A percentile compares a stretch with the other conserved stretches of the same genome.
These are phyloP conservation scores for Holocentrus rufus DNA, from an alignment of 2,797 vertebrate genomes.

Conservation along the genomic window DNA sequence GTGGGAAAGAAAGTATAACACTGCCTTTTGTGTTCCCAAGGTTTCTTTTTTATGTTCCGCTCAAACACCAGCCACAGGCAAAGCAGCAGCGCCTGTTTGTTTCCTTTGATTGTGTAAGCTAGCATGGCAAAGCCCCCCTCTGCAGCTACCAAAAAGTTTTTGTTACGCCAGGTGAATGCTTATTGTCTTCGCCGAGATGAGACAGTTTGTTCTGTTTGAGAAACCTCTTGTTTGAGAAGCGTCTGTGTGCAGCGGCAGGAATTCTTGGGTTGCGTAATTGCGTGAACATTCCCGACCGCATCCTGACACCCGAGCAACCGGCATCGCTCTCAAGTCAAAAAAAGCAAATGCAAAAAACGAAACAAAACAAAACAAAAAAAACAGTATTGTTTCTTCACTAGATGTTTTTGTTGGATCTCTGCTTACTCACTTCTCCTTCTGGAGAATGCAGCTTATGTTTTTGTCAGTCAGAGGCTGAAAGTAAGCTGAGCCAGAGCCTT, in stretches of 20 bases:
- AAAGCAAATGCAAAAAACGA: too few relatives aligned
- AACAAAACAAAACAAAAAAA: too few relatives aligned
- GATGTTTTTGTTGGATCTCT: too few relatives aligned
- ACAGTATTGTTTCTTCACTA: too few relatives aligned
- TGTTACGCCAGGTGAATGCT: slow-evolving; percentile 43
- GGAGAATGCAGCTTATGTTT: too few relatives aligned
- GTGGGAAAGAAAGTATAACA: slow-evolving; percentile 40
- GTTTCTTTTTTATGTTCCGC: slow-evolving; percentile 56
- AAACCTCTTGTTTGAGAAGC: slow-evolving; percentile 3
- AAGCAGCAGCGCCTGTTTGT: slow-evolving; percentile 67
- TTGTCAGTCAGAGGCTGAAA: too few relatives aligned
- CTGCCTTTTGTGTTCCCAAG: slow-evolving; percentile 45
- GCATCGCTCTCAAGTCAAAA: too few relatives aligned
- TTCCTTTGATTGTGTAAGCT: slow-evolving; percentile 68
- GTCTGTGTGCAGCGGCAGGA: background rate
- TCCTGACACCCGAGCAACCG: too few relatives aligned
- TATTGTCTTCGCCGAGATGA: slow-evolving; percentile 44
- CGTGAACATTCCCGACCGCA: too few relatives aligned
- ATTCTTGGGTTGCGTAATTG: background rate
- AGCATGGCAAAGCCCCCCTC: slow-evolving; percentile 51
- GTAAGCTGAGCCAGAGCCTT: too few relatives aligned
- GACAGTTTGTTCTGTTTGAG: slow-evolving; percentile 26
- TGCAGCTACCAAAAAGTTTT: slow-evolving; percentile 37
- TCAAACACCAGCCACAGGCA: slow-evolving; percentile 71
- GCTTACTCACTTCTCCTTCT: too few relatives aligned